Base-by-base conservation (phyloP, 2,888 invertebrate genomes). In the Aradus depressus region DNA sequence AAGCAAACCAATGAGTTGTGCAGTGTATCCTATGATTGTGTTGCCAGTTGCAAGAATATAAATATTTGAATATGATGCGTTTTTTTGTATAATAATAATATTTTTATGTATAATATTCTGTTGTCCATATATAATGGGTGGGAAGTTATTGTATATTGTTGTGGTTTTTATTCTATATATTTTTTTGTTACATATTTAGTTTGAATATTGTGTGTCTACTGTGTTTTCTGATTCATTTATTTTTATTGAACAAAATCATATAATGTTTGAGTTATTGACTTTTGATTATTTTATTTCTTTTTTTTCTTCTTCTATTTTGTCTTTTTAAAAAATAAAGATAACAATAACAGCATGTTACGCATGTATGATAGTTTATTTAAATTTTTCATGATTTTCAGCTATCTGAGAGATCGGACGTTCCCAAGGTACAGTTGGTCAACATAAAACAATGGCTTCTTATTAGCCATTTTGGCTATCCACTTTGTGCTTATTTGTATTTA, bases 331-430 rank as follows among this genome's bases (percentile, higher is more conserved):
- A n/a, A n/a, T n/a, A n/a, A n/a, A n/a, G n/a, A n/a, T n/a, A n/a
- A n/a, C n/a, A n/a, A n/a, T n/a, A 47, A 55, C 58, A 53, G 59
- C 55, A 60, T 62, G 41, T 60, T 59, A 60, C 58, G 51, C 62
- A 60, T 62, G 50, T 59, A 52, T 58, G 54, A 31, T 47, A 55
- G 58, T 49, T 52, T 59, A 47, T 63, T 62, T 62, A 62, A 64
- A 67, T 64, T 64, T 45, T 35, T 52, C 44, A 61, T 61, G 57
- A 65, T 63, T 69, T 68, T 68, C 70, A 87, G 88, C 85, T 86
- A 86, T 75, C 85, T 87, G 71, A 81, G 84, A 80, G 87, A 87
- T 78, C 79, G 88, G 85, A 88, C 88, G 62, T 88, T 87, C 72
- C 86, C 87, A 79, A 88, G 88, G 87, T 85, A 84, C 70, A 50